Evolutionary conservation across 1,140 invertebrate genomes (phyloP).

Genomic region (Heliconius eleuchia): DNA sequence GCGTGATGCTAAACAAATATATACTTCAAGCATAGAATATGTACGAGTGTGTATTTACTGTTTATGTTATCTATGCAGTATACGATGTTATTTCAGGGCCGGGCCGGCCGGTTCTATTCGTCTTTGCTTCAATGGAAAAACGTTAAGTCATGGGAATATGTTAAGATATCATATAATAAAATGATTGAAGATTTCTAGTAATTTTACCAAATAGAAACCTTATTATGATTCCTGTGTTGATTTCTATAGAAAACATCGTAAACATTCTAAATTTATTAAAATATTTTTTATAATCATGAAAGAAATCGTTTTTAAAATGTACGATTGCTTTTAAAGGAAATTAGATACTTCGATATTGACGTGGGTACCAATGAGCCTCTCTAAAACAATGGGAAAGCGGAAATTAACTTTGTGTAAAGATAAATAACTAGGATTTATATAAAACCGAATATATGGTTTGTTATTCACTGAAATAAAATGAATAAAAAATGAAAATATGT

Average conservation of each 20-base stretch:
- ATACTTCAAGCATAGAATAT: no score
- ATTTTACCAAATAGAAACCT: background rate
- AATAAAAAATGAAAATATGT: background rate
- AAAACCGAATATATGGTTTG: slow-evolving; percentile 30
- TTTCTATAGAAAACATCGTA: background rate
- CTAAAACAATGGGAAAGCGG: slow-evolving; percentile 70
- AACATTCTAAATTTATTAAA: background rate
- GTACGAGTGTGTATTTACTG: no score
- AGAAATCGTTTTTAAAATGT: slow-evolving; percentile 1
- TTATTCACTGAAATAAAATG: background rate
- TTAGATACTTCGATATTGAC: slow-evolving; percentile 65
- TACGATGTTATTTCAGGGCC: background rate
- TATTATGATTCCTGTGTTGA: background rate
- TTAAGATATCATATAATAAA: slow-evolving; percentile 15
- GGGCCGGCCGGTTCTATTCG: background rate
- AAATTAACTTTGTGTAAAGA: slow-evolving; percentile 61
- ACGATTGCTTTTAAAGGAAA: slow-evolving; percentile 57
- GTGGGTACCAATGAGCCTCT: slow-evolving; percentile 60
- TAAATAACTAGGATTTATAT: slow-evolving; percentile 27
- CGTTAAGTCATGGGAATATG: slow-evolving; percentile 24
- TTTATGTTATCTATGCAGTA: no score
- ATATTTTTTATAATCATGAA: background rate
- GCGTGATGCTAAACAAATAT: no score
- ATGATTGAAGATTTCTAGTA: slow-evolving; percentile 56
- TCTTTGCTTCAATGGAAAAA: slow-evolving; percentile 7